Percentiles rank a stretch among this genome's conserved stretches.
These are phyloP conservation scores for Macaria notata DNA, from an alignment of 2,888 invertebrate genomes.

Conservation along the genomic window DNA sequence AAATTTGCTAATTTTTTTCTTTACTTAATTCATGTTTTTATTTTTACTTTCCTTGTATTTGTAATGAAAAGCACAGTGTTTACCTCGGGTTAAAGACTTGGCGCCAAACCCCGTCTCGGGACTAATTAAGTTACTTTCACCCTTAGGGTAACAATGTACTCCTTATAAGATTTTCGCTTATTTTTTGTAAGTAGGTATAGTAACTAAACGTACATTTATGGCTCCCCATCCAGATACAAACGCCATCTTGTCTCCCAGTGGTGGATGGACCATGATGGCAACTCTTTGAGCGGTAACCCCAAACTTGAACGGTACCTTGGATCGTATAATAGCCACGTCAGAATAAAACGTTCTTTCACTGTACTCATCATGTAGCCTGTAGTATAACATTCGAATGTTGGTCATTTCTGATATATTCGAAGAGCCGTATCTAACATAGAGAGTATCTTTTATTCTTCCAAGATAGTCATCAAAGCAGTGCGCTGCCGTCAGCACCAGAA, in stretches of 20 bases:
- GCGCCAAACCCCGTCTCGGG: too few relatives aligned
- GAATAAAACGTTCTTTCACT: slow-evolving; percentile 2
- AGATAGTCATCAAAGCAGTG: slow-evolving; percentile 22
- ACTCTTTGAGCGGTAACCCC: slow-evolving; percentile 8
- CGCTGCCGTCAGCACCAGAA: slow-evolving; percentile 20
- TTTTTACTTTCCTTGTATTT: too few relatives aligned
- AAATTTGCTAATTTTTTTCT: too few relatives aligned
- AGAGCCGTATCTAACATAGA: slow-evolving; percentile 9
- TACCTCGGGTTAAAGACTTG: too few relatives aligned
- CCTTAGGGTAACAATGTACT: background rate
- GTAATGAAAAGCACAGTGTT: too few relatives aligned
- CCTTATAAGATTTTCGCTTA: too few relatives aligned
- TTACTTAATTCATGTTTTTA: too few relatives aligned
- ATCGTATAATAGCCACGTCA: slow-evolving; percentile 4
- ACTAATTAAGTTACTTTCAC: too few relatives aligned
- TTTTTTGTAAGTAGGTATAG: too few relatives aligned
- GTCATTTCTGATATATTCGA: background rate
- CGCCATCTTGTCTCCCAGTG: slow-evolving; percentile 1
- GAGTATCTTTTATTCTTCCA: background rate
- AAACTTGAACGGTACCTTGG: background rate
- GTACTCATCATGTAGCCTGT: slow-evolving; percentile 7
- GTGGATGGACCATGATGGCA: slow-evolving; percentile 8
- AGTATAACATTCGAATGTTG: slow-evolving; percentile 1
- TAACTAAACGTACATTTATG: slow-evolving; percentile 8
- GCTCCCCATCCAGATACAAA: slow-evolving; percentile 13